Percentiles rank a stretch among this genome's conserved stretches.
Evolutionary conservation across 2,797 vertebrate species (phyloP).

Genomic region (Anas capensis): DNA sequence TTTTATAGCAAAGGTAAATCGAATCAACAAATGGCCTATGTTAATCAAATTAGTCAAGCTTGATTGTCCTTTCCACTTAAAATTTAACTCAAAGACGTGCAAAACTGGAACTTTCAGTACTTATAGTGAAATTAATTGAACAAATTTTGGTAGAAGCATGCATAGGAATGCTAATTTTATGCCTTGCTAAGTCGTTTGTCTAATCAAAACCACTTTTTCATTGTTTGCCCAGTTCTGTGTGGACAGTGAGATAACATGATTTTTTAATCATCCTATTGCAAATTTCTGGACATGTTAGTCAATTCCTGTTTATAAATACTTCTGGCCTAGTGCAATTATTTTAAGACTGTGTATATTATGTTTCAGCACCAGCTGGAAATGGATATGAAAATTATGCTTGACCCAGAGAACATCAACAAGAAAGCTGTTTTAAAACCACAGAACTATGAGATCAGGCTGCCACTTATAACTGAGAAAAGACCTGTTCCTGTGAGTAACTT

Average conservation of each 20-base stretch:
- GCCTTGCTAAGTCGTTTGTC: not conserved
- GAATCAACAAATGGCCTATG: not conserved
- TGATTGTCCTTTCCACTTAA: not conserved
- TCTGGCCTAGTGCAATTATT: not conserved
- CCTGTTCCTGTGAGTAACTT: constrained; percentile 81
- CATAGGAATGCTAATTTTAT: not conserved
- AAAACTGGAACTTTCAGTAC: not conserved
- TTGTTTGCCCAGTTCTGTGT: not conserved
- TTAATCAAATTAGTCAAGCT: not conserved
- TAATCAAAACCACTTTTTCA: not conserved
- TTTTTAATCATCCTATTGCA: not conserved
- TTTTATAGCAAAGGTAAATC: not conserved
- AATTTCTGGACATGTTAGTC: not conserved
- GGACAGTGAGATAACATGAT: not conserved
- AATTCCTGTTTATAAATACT: not conserved
- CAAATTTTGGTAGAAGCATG: not conserved
- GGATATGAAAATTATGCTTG: constrained; percentile 78
- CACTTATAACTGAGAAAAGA: constrained; percentile 79
- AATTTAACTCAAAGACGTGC: not conserved
- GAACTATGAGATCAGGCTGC: constrained; percentile 81
- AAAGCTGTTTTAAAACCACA: constrained; percentile 75
- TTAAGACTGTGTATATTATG: constrained; percentile 27
- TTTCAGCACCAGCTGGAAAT: constrained; percentile 83
- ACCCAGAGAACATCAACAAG: constrained; percentile 76
- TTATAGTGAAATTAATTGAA: not conserved